A percentile compares a stretch with the other conserved stretches of the same genome.
Conservation (phyloP, 2,113 vertebrate species). For the Aviceda subcristata region DNA sequence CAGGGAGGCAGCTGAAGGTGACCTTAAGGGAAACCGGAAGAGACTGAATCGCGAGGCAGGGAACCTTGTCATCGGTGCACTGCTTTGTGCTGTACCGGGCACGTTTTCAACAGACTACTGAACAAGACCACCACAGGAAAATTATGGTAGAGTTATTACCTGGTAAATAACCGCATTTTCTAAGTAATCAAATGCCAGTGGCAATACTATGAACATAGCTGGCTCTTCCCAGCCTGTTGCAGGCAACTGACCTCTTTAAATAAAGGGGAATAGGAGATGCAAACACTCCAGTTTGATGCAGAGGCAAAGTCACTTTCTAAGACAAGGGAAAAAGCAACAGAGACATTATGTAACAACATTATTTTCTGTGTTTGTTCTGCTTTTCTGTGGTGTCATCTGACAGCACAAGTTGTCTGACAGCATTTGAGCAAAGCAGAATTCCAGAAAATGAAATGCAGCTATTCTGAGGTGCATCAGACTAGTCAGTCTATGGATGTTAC, state of each 20-base stretch:
- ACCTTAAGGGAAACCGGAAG: background rate
- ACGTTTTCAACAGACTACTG: background rate
- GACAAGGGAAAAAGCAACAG: background rate
- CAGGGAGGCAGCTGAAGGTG: slow-evolving; percentile 8
- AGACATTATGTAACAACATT: background rate
- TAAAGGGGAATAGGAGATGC: background rate
- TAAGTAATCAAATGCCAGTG: background rate
- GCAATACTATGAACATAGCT: background rate
- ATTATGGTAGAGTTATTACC: background rate
- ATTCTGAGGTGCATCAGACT: background rate
- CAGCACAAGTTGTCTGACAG: background rate
- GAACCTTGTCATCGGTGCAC: background rate
- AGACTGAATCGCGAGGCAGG: background rate
- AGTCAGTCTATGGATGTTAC: background rate
- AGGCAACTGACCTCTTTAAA: background rate
- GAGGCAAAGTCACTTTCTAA: background rate
- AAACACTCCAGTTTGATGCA: background rate
- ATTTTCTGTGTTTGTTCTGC: background rate
- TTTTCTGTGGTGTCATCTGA: background rate
- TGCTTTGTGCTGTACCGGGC: background rate
- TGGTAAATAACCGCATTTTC: background rate
- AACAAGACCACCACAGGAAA: background rate
- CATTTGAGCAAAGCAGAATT: background rate
- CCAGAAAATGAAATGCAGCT: background rate
- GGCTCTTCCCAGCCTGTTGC: background rate